Percentiles rank a stretch among this genome's conserved stretches.
Conservation (phyloP, 2,797 vertebrate species). For the Paguma larvata region DNA sequence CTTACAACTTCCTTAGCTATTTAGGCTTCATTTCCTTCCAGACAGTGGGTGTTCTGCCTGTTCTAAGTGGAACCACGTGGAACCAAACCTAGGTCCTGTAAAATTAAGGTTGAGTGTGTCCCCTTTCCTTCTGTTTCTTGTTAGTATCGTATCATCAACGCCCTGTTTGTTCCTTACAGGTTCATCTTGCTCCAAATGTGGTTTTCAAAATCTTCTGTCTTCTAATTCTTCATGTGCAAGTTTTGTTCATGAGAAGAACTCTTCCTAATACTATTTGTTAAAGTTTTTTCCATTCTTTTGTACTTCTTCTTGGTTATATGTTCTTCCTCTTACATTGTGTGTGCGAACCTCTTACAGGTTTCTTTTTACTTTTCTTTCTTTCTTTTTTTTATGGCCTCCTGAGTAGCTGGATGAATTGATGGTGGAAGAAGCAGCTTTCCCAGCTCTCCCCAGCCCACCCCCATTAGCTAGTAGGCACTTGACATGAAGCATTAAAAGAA, state of each 20-base stretch:
- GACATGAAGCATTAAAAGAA: not conserved
- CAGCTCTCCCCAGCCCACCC: not conserved
- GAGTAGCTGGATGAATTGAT: not conserved
- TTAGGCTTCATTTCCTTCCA: not conserved
- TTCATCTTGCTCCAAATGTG: not conserved
- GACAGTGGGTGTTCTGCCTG: not conserved
- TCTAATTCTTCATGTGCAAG: not conserved
- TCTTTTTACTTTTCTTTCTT: not conserved
- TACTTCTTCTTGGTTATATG: not conserved
- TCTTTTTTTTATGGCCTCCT: not conserved
- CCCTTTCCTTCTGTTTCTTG: not conserved
- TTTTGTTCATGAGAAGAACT: not conserved
- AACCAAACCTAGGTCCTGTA: not conserved
- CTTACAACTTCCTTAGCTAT: not conserved
- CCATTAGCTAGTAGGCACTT: not conserved
- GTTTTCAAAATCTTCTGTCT: not conserved
- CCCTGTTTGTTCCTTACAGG: not conserved
- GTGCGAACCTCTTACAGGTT: not conserved
- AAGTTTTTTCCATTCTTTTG: not conserved
- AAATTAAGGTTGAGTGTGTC: not conserved
- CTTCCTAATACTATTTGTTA: not conserved
- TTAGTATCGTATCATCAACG: not conserved
- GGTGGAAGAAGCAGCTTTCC: not conserved
- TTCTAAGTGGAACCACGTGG: rapidly evolving
- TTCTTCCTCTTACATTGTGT: not conserved